These are phyloP conservation scores for Podargus strigoides DNA, from an alignment of 2,797 vertebrate genomes.

Conservation along the genomic window DNA sequence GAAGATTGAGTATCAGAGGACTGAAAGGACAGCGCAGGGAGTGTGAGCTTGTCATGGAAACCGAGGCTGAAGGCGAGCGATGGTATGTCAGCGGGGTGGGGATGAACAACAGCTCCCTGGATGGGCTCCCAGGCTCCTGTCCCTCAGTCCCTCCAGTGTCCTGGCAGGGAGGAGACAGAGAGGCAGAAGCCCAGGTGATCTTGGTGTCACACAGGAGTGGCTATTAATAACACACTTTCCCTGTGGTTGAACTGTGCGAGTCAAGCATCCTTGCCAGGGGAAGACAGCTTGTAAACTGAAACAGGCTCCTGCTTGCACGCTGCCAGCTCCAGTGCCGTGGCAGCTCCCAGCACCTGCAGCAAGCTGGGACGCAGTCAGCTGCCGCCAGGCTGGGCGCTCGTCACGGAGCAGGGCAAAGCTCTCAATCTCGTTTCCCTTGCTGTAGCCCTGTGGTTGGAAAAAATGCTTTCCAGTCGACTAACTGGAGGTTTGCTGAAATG, in stretches of 20 bases:
- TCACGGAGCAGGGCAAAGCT: background rate
- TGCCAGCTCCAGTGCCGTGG: background rate
- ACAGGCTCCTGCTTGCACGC: background rate
- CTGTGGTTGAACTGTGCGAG: background rate
- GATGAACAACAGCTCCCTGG: background rate
- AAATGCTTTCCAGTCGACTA: constrained; percentile 25
- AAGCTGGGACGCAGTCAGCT: background rate
- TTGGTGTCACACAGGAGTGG: background rate
- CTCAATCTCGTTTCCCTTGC: background rate
- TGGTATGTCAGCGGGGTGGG: background rate
- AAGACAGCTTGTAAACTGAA: constrained; percentile 7
- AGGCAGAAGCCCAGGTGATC: background rate
- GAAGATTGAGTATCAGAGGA: background rate
- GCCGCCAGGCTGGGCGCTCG: background rate
- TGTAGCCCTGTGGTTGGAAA: background rate
- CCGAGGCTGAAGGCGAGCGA: background rate
- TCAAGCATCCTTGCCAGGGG: background rate
- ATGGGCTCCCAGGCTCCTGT: background rate
- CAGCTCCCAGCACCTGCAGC: background rate
- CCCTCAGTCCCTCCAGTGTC: background rate
- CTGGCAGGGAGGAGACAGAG: background rate
- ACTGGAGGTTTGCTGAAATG: constrained; percentile 2
- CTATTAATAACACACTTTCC: constrained; percentile 41
- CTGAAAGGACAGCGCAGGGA: background rate
- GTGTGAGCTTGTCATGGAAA: background rate